phyloP scores from a whole-genome alignment of 2,888 invertebrate species.

The Argynnis bischoffii region DNA sequence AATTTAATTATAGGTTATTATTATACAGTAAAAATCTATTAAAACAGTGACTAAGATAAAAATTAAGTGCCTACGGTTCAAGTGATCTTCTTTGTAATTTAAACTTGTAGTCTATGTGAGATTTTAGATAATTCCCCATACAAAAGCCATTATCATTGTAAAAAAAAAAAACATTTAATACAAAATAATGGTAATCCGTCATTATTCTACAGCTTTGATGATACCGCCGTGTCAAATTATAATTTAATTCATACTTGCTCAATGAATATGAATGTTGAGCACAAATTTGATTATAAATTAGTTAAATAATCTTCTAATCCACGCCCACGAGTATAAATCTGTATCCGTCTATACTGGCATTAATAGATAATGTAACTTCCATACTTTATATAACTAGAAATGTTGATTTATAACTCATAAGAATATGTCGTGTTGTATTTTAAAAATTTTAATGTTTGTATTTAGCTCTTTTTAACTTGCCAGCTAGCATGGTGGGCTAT shows the following conservation, averaged over 20 bases:
- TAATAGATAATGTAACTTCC: slow-evolving; percentile 17
- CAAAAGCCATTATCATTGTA: not conserved
- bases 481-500: no score
- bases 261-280: slow-evolving; percentile 37
- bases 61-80: no score
- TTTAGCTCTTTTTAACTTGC: no score
- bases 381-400: not conserved
- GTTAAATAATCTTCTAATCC: slow-evolving; percentile 35
- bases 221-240: slow-evolving; percentile 33
- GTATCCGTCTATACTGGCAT: slow-evolving; percentile 16
- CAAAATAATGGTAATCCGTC: slow-evolving; percentile 22
- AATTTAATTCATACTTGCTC: slow-evolving; percentile 33
- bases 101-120: no score
- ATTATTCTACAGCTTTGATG: slow-evolving; percentile 29
- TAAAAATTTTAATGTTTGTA: no score
- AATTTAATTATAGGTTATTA: no score
- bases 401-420: not conserved
- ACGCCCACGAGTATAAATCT: slow-evolving; percentile 34
- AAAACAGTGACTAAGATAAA: no score
- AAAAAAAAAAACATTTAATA: slow-evolving; percentile 12
- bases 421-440: no score
- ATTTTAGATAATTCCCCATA: not conserved
- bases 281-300: slow-evolving; percentile 37
- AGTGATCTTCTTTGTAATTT: no score
- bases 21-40: no score